Percentiles rank a stretch among this genome's conserved stretches.
phyloP scores from a whole-genome alignment of 2,113 vertebrate genomes.

The Gymnobelideus leadbeateri region DNA sequence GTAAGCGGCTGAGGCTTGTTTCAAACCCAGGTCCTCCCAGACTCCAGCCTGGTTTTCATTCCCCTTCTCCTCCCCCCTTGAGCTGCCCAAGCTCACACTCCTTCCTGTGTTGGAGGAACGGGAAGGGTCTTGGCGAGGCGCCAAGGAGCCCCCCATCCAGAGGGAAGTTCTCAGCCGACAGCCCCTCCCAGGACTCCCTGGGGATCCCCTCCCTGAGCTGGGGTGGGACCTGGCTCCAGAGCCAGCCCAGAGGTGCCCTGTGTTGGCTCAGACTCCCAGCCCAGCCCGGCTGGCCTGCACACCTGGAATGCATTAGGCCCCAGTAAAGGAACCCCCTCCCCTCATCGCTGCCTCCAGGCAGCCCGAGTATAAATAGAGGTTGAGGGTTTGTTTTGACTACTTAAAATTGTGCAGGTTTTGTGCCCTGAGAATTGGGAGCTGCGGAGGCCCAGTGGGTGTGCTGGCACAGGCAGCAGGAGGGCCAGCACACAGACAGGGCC shows the following conservation, averaged over 20 bases:
- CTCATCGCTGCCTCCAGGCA: constrained; percentile 84
- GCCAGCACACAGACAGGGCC: neutral
- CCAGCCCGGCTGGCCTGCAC: constrained; percentile 45
- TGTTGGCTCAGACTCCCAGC: neutral
- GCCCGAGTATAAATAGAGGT: constrained; percentile 84
- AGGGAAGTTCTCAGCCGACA: neutral
- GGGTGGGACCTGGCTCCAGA: neutral
- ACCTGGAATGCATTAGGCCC: constrained; percentile 86
- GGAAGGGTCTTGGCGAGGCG: neutral
- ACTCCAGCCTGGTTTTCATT: neutral
- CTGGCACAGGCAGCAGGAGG: constrained; percentile 31
- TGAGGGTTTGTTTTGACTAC: constrained; percentile 87
- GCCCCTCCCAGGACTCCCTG: neutral
- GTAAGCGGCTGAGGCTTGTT: too few relatives aligned
- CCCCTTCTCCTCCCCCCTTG: neutral
- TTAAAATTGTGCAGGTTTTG: constrained; percentile 86
- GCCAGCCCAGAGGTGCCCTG: neutral
- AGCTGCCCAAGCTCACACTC: neutral
- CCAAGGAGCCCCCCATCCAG: neutral
- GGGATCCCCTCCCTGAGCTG: neutral
- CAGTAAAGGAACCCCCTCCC: constrained; percentile 79
- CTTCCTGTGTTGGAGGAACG: neutral
- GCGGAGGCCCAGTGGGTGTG: constrained; percentile 8
- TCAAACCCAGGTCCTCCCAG: neutral
- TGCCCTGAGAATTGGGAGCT: constrained; percentile 86